Evolutionary conservation across 2,113 vertebrate genomes (phyloP), one percentile per base, ranked within the genome.

Genomic region (Actinemys pallida): DNA sequence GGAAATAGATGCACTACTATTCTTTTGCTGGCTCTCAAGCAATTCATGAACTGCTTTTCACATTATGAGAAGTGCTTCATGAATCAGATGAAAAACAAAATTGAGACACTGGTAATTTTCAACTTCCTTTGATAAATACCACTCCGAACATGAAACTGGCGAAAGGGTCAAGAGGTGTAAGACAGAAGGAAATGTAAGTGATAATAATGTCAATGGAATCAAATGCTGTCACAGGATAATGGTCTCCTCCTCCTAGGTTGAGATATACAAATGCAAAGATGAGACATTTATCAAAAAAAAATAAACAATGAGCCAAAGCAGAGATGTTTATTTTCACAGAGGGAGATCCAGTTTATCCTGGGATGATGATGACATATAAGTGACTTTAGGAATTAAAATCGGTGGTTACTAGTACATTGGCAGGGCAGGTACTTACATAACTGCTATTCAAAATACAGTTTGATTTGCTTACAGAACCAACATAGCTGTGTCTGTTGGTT

Each of bases 21-120:
- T 92, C 94, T 95, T 96, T 81, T 83, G 81, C 92, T 92, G 95
- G 75, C 94, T 96, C 92, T 95, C 91, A 87, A 95, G 95, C 92
- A 95, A 84, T 87, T 93, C 95, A 50, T 59, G 97, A 95, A 87
- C 93, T 87, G 92, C 50, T 0, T 52, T 93, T 94, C 89, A 49
- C 90, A 84, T 95, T 72, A 92, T 47, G 79, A 94, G 93, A 93
- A 97, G 90, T 84, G 87, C 92, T 95, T 84, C 3, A 45, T 91
- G 94, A 95, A 96, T 97, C 88, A 95, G 93, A 82, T 90, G 87
- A 93, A 95, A 75, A 90, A 85, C 90, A 90, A 95, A 93, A 50
- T 29, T 72, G 92, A 93, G 92, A 92, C 85, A n/a, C 69, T 91
- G 79, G 75, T 92, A 49, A 94, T 96, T 97, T 93, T 76, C 79